Conservation (phyloP, 2,888 invertebrate species). For the Volucella zonaria region DNA sequence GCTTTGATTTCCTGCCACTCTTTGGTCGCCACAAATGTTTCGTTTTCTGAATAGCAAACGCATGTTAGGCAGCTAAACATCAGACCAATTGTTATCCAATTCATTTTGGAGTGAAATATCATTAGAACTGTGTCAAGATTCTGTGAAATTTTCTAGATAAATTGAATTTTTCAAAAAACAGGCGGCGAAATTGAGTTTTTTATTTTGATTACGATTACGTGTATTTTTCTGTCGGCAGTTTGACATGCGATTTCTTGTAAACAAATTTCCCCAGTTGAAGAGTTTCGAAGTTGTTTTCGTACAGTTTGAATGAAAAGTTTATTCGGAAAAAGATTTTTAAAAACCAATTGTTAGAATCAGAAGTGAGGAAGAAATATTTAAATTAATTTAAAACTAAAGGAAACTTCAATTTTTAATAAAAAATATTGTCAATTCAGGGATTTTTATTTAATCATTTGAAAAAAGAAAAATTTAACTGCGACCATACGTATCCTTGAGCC, state of each 20-base stretch:
- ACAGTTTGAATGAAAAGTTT: slow-evolving; percentile 36
- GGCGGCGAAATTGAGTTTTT: neutral
- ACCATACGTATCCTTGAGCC: too few species aligned
- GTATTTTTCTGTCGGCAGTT: slow-evolving; percentile 57
- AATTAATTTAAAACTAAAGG: too few species aligned
- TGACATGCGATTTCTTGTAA: slow-evolving; percentile 59
- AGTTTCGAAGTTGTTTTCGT: slow-evolving; percentile 15
- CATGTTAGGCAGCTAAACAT: slow-evolving; percentile 37
- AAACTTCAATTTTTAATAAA: too few species aligned
- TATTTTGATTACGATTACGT: slow-evolving; percentile 54
- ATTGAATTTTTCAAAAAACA: slow-evolving; percentile 13
- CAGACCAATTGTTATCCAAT: slow-evolving; percentile 24
- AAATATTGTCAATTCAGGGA: too few species aligned
- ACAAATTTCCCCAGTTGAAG: slow-evolving; percentile 29
- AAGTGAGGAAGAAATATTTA: too few species aligned
- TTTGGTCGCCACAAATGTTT: slow-evolving; percentile 84
- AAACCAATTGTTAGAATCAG: too few species aligned
- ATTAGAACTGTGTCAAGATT: neutral
- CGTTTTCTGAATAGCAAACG: slow-evolving; percentile 76
- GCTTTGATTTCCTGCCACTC: slow-evolving; percentile 87
- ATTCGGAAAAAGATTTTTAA: neutral
- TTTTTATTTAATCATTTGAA: too few species aligned
- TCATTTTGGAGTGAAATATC: slow-evolving; percentile 29
- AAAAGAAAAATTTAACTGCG: too few species aligned
- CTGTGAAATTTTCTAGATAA: neutral